phyloP scores from a whole-genome alignment of 2,888 invertebrate genomes.

The Apocheima hispidaria region DNA sequence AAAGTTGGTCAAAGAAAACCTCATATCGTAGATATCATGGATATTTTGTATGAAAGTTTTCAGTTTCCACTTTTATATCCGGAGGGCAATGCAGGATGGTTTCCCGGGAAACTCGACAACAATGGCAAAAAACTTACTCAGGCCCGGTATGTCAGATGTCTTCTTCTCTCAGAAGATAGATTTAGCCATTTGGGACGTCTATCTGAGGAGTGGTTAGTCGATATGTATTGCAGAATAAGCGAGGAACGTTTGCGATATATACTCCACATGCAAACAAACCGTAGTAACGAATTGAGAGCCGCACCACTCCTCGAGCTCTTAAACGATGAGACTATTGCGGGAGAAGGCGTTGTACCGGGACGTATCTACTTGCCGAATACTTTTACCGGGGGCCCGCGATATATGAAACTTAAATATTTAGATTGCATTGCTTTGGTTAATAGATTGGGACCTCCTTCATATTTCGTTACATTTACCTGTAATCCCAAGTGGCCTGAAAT shows the following conservation, averaged over 20 bases:
- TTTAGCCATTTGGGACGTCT: too few species aligned
- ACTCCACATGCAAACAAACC: neutral
- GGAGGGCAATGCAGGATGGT: constrained; percentile 17
- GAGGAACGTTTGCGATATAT: neutral
- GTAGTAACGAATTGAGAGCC: neutral
- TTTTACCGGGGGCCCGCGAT: constrained; percentile 21
- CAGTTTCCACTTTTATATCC: constrained; percentile 9
- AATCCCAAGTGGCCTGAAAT: constrained; percentile 17
- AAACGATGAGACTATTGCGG: neutral
- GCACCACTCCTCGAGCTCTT: neutral
- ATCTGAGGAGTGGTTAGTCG: constrained; percentile 5
- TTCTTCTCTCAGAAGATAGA: neutral
- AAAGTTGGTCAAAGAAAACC: too few species aligned
- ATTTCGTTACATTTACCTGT: constrained; percentile 15
- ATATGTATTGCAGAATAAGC: neutral
- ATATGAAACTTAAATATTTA: neutral
- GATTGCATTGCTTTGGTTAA: constrained; percentile 13
- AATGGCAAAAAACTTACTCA: neutral
- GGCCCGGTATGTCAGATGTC: constrained; percentile 17
- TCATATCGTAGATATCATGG: too few species aligned
- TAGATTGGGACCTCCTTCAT: constrained; percentile 10
- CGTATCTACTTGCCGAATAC: constrained; percentile 8
- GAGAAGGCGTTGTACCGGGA: neutral
- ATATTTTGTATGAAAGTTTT: constrained; percentile 9
- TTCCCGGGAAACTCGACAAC: constrained; percentile 12